Evolutionary conservation across 2,888 invertebrate genomes (phyloP), one percentile per base, ranked within the genome.

Genomic region (Hoplodrina blanda): DNA sequence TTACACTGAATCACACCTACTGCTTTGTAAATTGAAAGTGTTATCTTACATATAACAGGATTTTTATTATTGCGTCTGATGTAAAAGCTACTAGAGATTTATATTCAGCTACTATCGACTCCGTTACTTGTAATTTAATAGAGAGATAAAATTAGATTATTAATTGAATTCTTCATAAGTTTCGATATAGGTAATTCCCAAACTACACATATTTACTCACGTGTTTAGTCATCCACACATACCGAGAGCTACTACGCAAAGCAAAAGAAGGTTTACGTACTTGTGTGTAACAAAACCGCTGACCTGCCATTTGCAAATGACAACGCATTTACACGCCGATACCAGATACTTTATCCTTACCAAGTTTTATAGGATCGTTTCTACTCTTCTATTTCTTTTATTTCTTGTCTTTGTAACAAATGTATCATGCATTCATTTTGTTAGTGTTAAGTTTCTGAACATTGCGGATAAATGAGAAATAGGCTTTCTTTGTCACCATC

Each of bases 221-320:
- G 41, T n/a, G 8, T 44, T 15, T 15, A 15, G 4, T 50, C 20
- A 46, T 20, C 5, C 19, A 13, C 1, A 25, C 19, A 11, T 60
- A 53, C 37, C 25, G n/a, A 77, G 20, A 54, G 10, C 44, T 11
- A 30, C 55, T 52, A 64, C 59, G 37, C 30, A 72, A 81, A 82
- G 56, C 69, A 65, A 73, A 65, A 67, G 17, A 33, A 54, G 61
- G 30, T 44, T 65, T 70, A 65, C 62, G 56, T 53, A 59, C 60
- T 59, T 19, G 33, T 69, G 20, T 53, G 63, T 76, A 69, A 75
- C 75, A 73, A 71, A 78, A 73, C 74, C 63, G 73, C 75, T 78
- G 75, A 78, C 78, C 78, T 73, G 62, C 72, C 64, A 65, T 68
- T 83, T 76, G 80, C 78, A 82, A 83, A 84, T 80, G 80, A 74